phyloP scores from a whole-genome alignment of 2,113 vertebrate species.

The Melanerpes aurifrons region DNA sequence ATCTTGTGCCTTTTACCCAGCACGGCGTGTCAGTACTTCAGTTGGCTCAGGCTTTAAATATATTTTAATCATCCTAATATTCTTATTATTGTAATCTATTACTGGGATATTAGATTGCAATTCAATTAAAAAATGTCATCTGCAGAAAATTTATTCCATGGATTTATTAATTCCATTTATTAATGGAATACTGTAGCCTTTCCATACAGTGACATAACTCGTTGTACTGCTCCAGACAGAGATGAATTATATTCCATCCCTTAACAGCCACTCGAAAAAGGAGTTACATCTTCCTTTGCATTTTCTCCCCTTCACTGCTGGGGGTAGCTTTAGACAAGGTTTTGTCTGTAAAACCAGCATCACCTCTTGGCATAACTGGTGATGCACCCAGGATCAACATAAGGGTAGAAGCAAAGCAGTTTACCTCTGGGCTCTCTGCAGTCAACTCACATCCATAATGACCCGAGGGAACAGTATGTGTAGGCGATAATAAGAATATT shows the following conservation, averaged over 20 bases:
- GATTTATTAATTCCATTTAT: background rate
- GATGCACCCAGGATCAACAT: background rate
- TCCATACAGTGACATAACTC: constrained; percentile 39
- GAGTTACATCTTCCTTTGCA: background rate
- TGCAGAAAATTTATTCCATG: constrained; percentile 62
- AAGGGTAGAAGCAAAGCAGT: background rate
- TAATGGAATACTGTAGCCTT: constrained; percentile 50
- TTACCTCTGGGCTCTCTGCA: background rate
- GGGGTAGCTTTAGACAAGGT: background rate
- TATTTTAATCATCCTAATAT: constrained; percentile 75
- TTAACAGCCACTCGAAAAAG: background rate
- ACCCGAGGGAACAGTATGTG: background rate
- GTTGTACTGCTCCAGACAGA: background rate
- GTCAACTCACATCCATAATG: rapidly evolving
- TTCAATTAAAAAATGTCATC: constrained; percentile 73
- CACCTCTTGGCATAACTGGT: background rate
- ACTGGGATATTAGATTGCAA: constrained; percentile 64
- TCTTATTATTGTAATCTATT: constrained; percentile 69
- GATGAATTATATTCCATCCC: background rate
- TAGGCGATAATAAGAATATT: constrained; percentile 47
- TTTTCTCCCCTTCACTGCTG: background rate
- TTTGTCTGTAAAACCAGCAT: background rate
- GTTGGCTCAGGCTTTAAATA: constrained; percentile 57
- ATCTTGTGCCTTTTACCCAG: constrained; percentile 10
- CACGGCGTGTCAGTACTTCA: constrained; percentile 41